Percentiles rank a stretch among this genome's conserved stretches.
phyloP scores from a whole-genome alignment of 1,140 invertebrate genomes.

The Calliopsis andreniformis region DNA sequence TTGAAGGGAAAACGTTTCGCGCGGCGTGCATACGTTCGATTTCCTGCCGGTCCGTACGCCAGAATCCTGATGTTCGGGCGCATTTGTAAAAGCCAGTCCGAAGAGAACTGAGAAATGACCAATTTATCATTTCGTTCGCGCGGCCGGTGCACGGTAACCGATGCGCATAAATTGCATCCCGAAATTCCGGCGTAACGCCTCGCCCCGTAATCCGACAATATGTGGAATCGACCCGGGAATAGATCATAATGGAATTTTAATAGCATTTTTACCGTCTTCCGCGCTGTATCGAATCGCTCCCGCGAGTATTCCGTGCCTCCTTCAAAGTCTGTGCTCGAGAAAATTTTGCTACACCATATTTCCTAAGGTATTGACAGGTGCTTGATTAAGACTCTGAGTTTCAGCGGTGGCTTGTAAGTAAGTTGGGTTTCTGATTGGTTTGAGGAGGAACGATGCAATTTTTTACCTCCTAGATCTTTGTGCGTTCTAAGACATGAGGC shows the following conservation, averaged over 20 bases:
- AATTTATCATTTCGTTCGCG: constrained; percentile 61
- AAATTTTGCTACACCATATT: constrained; percentile 29
- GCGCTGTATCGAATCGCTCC: constrained; percentile 63
- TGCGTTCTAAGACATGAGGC: neutral
- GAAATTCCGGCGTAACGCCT: constrained; percentile 34
- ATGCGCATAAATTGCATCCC: constrained; percentile 62
- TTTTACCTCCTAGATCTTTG: no score
- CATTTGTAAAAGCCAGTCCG: constrained; percentile 45
- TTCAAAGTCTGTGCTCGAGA: neutral
- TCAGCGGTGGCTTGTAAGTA: no score
- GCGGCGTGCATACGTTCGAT: constrained; percentile 51
- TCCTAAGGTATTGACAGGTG: neutral
- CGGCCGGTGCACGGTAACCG: constrained; percentile 51
- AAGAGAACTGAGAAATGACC: constrained; percentile 53
- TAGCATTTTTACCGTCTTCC: constrained; percentile 67
- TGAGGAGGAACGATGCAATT: neutral
- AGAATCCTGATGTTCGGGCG: constrained; percentile 7
- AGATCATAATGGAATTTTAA: constrained; percentile 76
- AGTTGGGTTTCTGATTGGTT: neutral
- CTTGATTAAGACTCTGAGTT: neutral
- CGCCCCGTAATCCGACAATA: constrained; percentile 36
- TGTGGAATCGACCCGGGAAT: constrained; percentile 41
- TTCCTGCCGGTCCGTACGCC: constrained; percentile 31
- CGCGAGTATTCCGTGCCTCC: constrained; percentile 44
- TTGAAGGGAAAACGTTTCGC: neutral